phyloP scores from a whole-genome alignment of 2,888 invertebrate species.

The Lacanobia wlatinum region DNA sequence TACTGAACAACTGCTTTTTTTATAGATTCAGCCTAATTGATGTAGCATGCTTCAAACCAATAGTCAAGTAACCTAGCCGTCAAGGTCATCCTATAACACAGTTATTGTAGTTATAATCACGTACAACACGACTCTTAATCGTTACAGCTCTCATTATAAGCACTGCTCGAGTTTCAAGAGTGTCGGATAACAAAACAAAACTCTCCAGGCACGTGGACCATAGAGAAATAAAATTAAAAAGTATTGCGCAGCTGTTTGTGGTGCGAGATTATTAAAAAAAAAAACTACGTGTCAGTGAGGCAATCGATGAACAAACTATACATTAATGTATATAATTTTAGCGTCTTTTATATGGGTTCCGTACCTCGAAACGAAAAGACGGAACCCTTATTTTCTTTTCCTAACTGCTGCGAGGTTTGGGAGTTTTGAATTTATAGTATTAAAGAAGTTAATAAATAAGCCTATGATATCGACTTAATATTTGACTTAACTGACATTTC shows the following conservation, averaged over 20 bases:
- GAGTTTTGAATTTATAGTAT: no score
- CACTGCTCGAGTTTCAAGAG: constrained; percentile 31
- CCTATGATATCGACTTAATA: no score
- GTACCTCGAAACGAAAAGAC: no score
- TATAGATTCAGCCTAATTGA: neutral
- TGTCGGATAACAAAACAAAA: constrained; percentile 49
- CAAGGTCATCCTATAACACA: constrained; percentile 18
- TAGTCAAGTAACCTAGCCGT: no score
- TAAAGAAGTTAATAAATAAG: no score
- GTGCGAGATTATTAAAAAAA: neutral
- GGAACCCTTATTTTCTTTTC: no score
- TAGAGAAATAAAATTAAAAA: constrained; percentile 24
- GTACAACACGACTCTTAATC: constrained; percentile 25
- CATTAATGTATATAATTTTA: constrained; percentile 1
- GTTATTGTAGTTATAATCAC: constrained; percentile 45
- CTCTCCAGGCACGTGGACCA: constrained; percentile 38
- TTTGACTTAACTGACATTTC: no score
- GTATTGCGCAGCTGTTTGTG: constrained; percentile 17
- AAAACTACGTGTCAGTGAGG: neutral
- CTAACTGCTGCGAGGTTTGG: no score
- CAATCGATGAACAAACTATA: no score
- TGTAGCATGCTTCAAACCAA: neutral
- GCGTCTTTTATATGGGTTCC: no score
- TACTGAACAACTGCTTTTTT: no score
- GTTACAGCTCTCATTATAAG: constrained; percentile 15